These are phyloP conservation scores for Lanius ludovicianus DNA, from an alignment of 2,113 vertebrate genomes.

Conservation along the genomic window DNA sequence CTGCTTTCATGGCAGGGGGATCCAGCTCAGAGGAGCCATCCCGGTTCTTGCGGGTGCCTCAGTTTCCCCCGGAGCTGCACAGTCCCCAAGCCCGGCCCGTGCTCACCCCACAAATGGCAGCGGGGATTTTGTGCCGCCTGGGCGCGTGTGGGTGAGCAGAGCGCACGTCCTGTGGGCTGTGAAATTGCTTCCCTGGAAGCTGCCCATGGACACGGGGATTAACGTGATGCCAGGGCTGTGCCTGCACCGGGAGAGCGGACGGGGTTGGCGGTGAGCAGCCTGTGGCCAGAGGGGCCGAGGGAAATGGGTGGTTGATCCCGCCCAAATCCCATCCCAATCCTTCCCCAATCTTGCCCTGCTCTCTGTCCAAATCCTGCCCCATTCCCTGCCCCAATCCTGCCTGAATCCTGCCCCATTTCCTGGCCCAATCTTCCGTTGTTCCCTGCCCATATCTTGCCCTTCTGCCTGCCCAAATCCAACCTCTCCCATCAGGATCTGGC, in stretches of 20 bases:
- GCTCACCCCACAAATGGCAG: not conserved
- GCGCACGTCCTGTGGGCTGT: not conserved
- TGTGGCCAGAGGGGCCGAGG: not conserved
- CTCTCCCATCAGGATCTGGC: not conserved
- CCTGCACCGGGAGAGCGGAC: not conserved
- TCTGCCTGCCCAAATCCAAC: not conserved
- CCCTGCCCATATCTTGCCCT: not conserved
- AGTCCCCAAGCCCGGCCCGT: fast-evolving
- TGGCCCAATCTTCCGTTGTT: not conserved
- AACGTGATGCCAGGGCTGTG: not conserved
- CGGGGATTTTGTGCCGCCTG: not conserved
- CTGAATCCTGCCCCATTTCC: not conserved
- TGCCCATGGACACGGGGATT: not conserved
- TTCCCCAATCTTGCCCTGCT: not conserved
- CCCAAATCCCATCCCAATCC: not conserved
- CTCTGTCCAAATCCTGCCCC: not conserved
- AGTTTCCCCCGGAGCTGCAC: not conserved
- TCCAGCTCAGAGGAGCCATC: not conserved
- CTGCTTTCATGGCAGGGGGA: not conserved
- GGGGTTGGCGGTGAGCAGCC: not conserved
- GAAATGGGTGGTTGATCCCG: not conserved
- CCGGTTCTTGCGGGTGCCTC: not conserved
- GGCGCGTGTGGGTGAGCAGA: not conserved
- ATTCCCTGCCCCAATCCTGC: not conserved
- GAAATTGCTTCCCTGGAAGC: conserved; percentile 38